These are phyloP conservation scores for Drosophila percnosoma DNA, from an alignment of 2,888 invertebrate species.

Conservation along the genomic window DNA sequence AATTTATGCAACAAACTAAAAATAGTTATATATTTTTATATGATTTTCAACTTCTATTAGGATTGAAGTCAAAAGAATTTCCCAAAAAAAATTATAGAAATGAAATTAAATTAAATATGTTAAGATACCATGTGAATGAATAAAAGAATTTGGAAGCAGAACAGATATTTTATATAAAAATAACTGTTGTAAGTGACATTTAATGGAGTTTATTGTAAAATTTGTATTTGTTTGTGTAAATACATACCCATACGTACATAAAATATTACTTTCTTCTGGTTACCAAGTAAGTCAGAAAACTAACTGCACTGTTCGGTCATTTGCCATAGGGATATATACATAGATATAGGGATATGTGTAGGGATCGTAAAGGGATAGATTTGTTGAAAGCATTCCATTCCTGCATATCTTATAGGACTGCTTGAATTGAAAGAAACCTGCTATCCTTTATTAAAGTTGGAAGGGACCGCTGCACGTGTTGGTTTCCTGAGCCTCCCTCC, in stretches of 20 bases:
- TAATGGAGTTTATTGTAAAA: neutral
- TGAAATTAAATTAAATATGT: neutral
- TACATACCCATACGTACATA: neutral
- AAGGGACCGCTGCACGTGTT: conserved; percentile 64
- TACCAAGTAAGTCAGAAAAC: neutral
- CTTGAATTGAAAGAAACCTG: neutral
- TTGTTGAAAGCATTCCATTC: neutral
- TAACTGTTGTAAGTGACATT: neutral
- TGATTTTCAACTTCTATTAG: neutral
- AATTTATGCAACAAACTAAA: neutral
- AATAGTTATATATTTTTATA: neutral
- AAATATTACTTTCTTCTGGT: neutral
- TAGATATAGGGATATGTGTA: neutral
- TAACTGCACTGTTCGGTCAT: neutral
- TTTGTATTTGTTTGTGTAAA: neutral
- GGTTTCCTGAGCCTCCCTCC: conserved; percentile 22
- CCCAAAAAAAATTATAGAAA: neutral
- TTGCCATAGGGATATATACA: neutral
- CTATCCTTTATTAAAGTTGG: conserved; percentile 37
- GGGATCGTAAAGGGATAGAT: neutral
- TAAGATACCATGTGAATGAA: neutral
- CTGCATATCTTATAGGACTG: neutral
- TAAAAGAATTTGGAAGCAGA: neutral
- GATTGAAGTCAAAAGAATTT: neutral
- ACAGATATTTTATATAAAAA: neutral